Conservation (phyloP, 2,113 vertebrate genomes). For the Phyllostomus discolor region DNA sequence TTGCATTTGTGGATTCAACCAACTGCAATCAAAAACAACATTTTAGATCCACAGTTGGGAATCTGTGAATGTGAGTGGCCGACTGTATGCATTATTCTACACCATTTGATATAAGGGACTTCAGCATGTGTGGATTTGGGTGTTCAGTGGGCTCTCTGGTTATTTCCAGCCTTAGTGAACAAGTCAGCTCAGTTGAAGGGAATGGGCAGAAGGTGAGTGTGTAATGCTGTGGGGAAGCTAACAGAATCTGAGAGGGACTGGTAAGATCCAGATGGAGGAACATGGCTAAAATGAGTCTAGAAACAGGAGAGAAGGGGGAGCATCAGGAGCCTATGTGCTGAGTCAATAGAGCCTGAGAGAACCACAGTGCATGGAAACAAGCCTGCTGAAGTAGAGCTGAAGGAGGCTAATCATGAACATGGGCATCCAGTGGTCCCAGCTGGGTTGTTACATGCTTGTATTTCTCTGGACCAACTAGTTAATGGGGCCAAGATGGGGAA, state of each 20-base stretch:
- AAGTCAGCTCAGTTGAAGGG: neutral
- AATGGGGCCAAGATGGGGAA: neutral
- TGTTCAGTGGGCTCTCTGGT: neutral
- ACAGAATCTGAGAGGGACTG: neutral
- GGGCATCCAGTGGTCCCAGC: neutral
- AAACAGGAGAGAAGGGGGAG: neutral
- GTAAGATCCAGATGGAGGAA: neutral
- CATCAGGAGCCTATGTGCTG: neutral
- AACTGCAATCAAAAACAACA: neutral
- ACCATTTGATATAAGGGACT: neutral
- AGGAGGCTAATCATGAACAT: neutral
- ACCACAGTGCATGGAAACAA: neutral
- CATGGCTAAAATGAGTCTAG: neutral
- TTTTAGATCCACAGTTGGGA: neutral
- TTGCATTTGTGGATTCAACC: neutral
- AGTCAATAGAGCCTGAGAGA: neutral
- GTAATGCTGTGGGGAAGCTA: neutral
- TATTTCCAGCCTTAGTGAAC: neutral
- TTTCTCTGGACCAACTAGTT: neutral
- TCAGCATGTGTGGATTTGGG: neutral
- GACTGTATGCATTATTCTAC: neutral
- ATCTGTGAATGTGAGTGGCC: neutral
- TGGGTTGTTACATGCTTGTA: neutral
- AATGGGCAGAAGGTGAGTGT: neutral
- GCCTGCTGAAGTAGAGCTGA: neutral